Evolutionary conservation across 2,888 invertebrate species (phyloP).

Genomic region (Acholoe squamosa): DNA sequence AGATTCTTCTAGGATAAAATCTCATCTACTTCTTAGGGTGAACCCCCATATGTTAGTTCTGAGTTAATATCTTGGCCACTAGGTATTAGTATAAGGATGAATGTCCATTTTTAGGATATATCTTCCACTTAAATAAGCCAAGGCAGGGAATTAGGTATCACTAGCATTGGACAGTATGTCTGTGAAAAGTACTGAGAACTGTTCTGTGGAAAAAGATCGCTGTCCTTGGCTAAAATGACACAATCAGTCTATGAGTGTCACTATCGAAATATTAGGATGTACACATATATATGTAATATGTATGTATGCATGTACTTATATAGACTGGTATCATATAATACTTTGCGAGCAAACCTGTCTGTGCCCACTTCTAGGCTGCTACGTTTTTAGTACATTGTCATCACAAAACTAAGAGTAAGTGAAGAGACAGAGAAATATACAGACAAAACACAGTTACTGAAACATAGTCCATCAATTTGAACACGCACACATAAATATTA

Average conservation of each 20-base stretch:
- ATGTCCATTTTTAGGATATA: constrained; percentile 2
- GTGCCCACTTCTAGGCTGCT: constrained; percentile 40
- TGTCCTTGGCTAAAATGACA: constrained; percentile 31
- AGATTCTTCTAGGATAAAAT: constrained; percentile 47
- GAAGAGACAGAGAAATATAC: constrained; percentile 51
- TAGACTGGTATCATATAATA: constrained; percentile 50
- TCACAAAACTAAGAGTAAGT: constrained; percentile 37
- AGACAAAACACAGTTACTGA: constrained; percentile 41
- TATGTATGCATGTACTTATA: constrained; percentile 9
- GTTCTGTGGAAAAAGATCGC: constrained; percentile 32
- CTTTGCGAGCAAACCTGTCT: constrained; percentile 38
- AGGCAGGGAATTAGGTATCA: constrained; percentile 39
- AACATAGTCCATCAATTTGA: constrained; percentile 14
- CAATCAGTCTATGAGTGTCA: constrained; percentile 27
- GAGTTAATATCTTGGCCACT: constrained; percentile 29
- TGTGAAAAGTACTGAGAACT: constrained; percentile 37
- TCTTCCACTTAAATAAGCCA: background rate
- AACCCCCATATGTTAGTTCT: background rate
- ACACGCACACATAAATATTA: constrained; percentile 35
- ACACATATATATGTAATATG: background rate
- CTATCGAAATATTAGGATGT: background rate
- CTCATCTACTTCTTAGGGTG: constrained; percentile 25
- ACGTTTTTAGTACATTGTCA: constrained; percentile 44
- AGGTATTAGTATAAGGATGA: constrained; percentile 4
- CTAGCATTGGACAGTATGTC: constrained; percentile 54